Base-by-base conservation (phyloP, 2,113 vertebrate species). In the Zosterops lateralis region DNA sequence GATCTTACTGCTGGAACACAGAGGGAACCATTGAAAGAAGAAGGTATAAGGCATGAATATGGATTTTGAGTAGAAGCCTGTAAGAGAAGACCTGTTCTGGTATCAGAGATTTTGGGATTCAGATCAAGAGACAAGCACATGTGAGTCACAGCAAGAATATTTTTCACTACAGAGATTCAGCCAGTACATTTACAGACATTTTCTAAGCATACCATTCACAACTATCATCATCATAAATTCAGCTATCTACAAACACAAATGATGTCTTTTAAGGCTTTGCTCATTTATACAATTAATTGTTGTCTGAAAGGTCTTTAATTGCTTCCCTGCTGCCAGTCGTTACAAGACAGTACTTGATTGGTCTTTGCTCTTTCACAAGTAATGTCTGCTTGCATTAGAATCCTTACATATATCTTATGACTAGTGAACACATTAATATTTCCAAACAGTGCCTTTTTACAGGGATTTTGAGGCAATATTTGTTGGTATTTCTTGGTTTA, bases 61-160 rank as follows among this genome's bases (percentile, higher is more conserved):
- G 8, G 22, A 65, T 45, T 86, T 78, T 40, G 13, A 54, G 12
- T n/a, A 60, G 48, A 40, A 72, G 11, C 24, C 10, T 42, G 9
- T 19, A 53, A 65, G 29, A 42, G 12, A 80, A 53, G 29, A 24
- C 24, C 9, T 51, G 14, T 34, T 84, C 24, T 50, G 7, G 17
- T 72, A 19, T 54, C 32, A 31, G 60, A 58, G 16, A 20, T 81
- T 42, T 29, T 11, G 50, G 9, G 2, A 17, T 53, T 87, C 60
- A 66, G 51, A 57, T 13, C 1, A 4, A 44, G 4, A 87, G 20
- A 26, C 5, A 54, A 73, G 44, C 0, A 1, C 9, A n/a, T 3
- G 4, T 7, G 31, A 53, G 17, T 44, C 45, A 48, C 22, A 48
- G 22, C 38, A 12, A 70, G 6, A 75, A 29, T 40, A 34, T 7